Base-by-base conservation (phyloP, 2,113 vertebrate genomes). In the Sceloporus tristichus region DNA sequence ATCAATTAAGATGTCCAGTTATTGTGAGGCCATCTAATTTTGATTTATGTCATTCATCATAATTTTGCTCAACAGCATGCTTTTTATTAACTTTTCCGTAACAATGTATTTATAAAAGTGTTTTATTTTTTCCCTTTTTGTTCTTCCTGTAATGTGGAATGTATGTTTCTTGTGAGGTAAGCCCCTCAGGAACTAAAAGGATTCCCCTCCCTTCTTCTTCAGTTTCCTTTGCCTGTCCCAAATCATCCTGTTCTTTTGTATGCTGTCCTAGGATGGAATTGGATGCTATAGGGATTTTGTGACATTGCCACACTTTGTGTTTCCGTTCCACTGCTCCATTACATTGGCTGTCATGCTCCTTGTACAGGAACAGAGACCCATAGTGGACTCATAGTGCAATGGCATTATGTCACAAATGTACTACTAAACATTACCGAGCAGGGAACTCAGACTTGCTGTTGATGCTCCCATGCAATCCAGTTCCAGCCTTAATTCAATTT, bases 131-230 rank as follows among this genome's bases (percentile, higher is more conserved):
- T 95, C 94, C 91, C 93, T 94, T 96, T 98, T 97, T 96, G 97
- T 98, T 98, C 95, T 97, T 96, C 96, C 95, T 97, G 98, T 98
- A 98, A 97, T 98, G 97, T 98, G 98, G 98, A 98, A 98, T 98
- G 90, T 98, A 90, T 98, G 96, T 98, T 98, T 97, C 97, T 97
- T 96, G 96, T 97, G 98, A 99, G 98, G 98, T 98, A 99, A 99
- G 98, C 97, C 92, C 93, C 94, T 95, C 95, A 96, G 96, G 95
- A 95, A 96, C 93, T 96, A 94, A 94, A 95, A 96, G 93, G 94
- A 94, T 96, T 93, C 93, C 94, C 91, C 94, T 87, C 88, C 38
- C 94, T 92, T 94, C 94, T 89, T 92, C 91, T 90, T 93, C 59
- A 62, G 59, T 62, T 62, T 62, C 59, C 79, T 91, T 94, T 87